These are phyloP conservation scores for Amia ocellicauda DNA, from an alignment of 2,113 vertebrate genomes.

Conservation along the genomic window DNA sequence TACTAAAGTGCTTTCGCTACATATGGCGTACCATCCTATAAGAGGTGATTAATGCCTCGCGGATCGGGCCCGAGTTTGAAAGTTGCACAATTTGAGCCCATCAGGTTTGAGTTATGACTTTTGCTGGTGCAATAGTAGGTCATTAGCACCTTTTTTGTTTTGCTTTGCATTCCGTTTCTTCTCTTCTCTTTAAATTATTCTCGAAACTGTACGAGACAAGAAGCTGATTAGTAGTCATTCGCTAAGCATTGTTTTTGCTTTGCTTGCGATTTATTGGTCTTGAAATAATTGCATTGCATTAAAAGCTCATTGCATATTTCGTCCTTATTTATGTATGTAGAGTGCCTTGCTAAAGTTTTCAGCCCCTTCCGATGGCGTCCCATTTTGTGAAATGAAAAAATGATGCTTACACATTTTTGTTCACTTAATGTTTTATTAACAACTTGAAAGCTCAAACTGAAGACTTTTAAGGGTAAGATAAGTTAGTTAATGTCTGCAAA, in stretches of 20 bases:
- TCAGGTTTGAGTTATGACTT: neutral
- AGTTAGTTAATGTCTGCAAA: too few species aligned
- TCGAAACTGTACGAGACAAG: too few species aligned
- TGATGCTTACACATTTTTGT: too few species aligned
- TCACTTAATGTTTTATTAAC: too few species aligned
- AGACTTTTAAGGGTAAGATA: too few species aligned
- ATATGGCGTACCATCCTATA: neutral
- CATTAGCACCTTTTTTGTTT: neutral
- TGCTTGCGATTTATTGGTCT: neutral
- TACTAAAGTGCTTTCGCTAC: neutral
- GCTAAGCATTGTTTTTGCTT: neutral
- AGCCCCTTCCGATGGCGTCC: too few species aligned
- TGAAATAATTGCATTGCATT: conserved; percentile 3
- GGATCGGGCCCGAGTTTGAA: neutral
- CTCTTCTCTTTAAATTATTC: conserved; percentile 1
- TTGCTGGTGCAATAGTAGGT: neutral
- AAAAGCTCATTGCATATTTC: neutral
- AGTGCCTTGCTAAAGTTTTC: too few species aligned
- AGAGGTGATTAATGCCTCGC: neutral
- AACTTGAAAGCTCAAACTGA: too few species aligned
- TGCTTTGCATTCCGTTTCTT: neutral
- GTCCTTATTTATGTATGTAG: neutral
- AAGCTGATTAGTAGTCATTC: neutral
- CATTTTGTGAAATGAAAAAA: too few species aligned
- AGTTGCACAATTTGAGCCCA: neutral